These are phyloP conservation scores for Ptychoptera contaminata DNA, from an alignment of 2,888 invertebrate genomes.

Conservation along the genomic window DNA sequence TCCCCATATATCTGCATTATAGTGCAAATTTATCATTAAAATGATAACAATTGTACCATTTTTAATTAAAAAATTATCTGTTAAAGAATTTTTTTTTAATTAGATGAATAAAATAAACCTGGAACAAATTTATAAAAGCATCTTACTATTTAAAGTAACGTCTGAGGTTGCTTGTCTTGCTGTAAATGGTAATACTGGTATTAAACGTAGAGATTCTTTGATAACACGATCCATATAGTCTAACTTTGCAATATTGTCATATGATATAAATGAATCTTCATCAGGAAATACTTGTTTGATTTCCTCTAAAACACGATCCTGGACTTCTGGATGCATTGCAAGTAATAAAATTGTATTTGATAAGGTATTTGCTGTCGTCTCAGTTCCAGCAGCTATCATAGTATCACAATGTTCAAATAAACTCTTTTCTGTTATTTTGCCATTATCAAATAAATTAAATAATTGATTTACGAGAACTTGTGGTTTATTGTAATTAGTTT, in stretches of 20 bases:
- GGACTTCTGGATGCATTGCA: slow-evolving; percentile 17
- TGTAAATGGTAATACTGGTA: slow-evolving; percentile 4
- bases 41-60: slow-evolving; percentile 7
- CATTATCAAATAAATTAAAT: background rate
- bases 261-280: slow-evolving; percentile 1
- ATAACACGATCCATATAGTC: slow-evolving; percentile 5
- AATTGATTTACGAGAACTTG: background rate
- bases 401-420: background rate
- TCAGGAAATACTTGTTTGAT: slow-evolving; percentile 10
- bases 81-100: background rate
- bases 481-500: background rate
- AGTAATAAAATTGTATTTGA: slow-evolving; percentile 14
- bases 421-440: background rate
- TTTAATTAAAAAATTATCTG: slow-evolving; percentile 6
- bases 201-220: slow-evolving; percentile 3
- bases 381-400: slow-evolving; percentile 4
- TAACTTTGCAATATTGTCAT: slow-evolving; percentile 4
- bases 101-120: background rate
- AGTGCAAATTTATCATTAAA: slow-evolving; percentile 8
- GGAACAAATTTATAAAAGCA: background rate
- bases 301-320: slow-evolving; percentile 16
- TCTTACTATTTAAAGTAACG: background rate
- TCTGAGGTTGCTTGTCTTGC: background rate
- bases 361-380: slow-evolving; percentile 15
- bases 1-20: slow-evolving; percentile 8